Conservation (phyloP, 2,888 invertebrate species). For the Callinectes sapidus region DNA sequence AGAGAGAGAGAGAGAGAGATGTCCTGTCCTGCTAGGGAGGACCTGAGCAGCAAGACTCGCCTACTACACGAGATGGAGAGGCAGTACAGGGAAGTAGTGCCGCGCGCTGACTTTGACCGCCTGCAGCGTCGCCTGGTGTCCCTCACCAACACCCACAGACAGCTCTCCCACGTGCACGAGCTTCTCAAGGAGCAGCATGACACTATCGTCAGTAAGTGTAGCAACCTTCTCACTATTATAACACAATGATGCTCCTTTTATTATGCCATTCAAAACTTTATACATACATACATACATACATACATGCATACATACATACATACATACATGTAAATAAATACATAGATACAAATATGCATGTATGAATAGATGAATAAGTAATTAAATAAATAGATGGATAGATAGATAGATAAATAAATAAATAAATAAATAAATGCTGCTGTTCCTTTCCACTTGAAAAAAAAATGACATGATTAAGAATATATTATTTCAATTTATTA, state of each 20-base stretch:
- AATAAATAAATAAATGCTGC: no score
- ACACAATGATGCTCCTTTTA: neutral
- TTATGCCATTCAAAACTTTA: neutral
- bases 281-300: no score
- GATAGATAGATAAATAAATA: no score
- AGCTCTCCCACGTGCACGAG: constrained; percentile 56
- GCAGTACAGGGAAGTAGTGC: constrained; percentile 68
- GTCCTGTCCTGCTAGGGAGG: constrained; percentile 52
- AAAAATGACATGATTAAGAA: neutral
- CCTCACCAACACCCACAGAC: constrained; percentile 57
- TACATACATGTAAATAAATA: no score
- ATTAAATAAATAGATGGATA: no score
- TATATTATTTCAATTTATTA: neutral
- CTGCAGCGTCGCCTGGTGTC: constrained; percentile 35
- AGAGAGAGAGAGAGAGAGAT: constrained; percentile 22
- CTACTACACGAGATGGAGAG: constrained; percentile 62
- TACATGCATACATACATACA: no score
- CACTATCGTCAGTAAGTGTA: constrained; percentile 45
- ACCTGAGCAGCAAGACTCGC: constrained; percentile 51
- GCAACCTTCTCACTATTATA: neutral
- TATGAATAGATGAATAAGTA: no score
- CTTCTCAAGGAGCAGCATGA: constrained; percentile 59
- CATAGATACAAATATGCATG: no score
- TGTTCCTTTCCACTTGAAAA: neutral
- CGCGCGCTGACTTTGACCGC: constrained; percentile 53